phyloP scores from a whole-genome alignment of 2,113 vertebrate species.

The Lagopus muta region DNA sequence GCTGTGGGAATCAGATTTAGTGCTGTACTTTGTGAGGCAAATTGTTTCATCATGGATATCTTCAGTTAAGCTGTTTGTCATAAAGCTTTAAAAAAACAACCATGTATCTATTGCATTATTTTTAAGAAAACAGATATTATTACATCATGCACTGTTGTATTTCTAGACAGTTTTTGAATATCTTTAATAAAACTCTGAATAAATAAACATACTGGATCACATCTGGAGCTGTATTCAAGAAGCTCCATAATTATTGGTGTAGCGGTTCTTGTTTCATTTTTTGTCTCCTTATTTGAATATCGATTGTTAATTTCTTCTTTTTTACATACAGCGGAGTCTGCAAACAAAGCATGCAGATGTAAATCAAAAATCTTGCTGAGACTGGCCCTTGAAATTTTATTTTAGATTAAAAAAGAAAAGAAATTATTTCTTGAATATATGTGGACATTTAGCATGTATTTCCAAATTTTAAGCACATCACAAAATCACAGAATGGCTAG shows the following conservation, averaged over 20 bases:
- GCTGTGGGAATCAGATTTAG: neutral
- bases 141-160: neutral
- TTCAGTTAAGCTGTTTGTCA: neutral
- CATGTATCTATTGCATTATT: neutral
- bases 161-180: neutral
- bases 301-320: neutral
- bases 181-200: neutral
- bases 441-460: neutral
- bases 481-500: too few species aligned
- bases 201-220: neutral
- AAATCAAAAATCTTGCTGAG: neutral
- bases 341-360: neutral
- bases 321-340: neutral
- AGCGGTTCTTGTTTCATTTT: neutral
- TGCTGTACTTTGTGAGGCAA: neutral
- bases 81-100: neutral
- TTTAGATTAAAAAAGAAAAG: neutral
- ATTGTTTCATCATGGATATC: neutral
- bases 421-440: neutral
- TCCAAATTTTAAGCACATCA: neutral
- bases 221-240: neutral
- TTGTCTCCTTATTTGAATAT: neutral
- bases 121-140: neutral
- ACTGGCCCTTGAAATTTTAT: neutral
- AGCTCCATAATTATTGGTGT: neutral